Percentiles rank a stretch among this genome's conserved stretches.
Conservation (phyloP, 2,888 invertebrate genomes). For the Cordilura impudica region DNA sequence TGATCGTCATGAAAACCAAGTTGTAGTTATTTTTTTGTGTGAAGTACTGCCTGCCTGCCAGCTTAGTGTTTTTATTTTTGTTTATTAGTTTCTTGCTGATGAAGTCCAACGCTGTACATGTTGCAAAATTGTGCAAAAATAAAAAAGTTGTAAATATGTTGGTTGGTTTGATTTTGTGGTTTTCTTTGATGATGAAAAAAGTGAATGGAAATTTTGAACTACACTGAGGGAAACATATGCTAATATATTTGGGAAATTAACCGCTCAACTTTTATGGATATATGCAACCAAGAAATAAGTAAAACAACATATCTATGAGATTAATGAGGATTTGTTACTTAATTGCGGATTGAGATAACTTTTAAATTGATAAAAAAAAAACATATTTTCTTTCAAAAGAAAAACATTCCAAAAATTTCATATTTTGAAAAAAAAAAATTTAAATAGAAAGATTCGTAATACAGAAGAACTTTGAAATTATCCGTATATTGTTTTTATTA, state of each 20-base stretch:
- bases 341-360: too few relatives aligned
- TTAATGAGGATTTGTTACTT: too few relatives aligned
- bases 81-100: conserved; percentile 50
- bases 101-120: conserved; percentile 56
- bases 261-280: not conserved
- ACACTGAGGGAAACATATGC: conserved; percentile 48
- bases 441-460: too few relatives aligned
- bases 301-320: too few relatives aligned
- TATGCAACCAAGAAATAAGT: not conserved
- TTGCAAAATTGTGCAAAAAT: conserved; percentile 53
- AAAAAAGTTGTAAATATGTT: conserved; percentile 35
- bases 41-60: conserved; percentile 6
- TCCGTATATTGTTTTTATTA: too few relatives aligned
- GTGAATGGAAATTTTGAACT: conserved; percentile 53
- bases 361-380: too few relatives aligned
- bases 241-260: not conserved
- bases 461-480: too few relatives aligned
- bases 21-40: conserved; percentile 64
- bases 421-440: too few relatives aligned
- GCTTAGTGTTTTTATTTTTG: conserved; percentile 36
- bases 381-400: too few relatives aligned
- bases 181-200: conserved; percentile 55
- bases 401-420: too few relatives aligned
- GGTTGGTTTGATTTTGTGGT: conserved; percentile 52
- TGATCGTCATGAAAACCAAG: conserved; percentile 73